Evolutionary conservation across 2,888 invertebrate species (phyloP), one percentile per base, ranked within the genome.

Genomic region (Piscicola geometra): DNA sequence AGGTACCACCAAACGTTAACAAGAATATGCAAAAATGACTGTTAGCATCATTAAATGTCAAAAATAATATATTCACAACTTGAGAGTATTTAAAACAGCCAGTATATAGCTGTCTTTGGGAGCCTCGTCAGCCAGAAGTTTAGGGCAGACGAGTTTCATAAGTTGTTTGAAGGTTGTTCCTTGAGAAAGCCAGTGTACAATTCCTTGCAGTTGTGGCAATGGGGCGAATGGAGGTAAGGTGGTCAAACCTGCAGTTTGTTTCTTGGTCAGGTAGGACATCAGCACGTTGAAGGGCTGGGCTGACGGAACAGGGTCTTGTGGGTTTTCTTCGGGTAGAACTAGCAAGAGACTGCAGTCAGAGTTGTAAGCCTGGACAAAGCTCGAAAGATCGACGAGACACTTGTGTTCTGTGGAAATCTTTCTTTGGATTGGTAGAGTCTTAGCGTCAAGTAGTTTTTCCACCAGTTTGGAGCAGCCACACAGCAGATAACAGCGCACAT

Each of bases 381-480:
- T 30, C 3, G 9, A 3, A 5, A 67, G 15, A 30, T 35, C 35
- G 18, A 5, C 15, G 28, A 67, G 28, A n/a, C 15, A 28, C 3
- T 33, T 60, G 28, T 36, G 21, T 9, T 35, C 64, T 18, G 56
- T 33, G 15, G 35, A 28, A n/a, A 73, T 36, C n/a, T 33, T 25
- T 35, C 41, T 30, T 9, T 73, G 35, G n/a, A 73, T 56, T 5
- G 60, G 50, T 12, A 52, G 21, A 56, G 3, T 35, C 21, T 33
- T 28, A 18, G 56, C 12, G 0, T 71, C 56, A 21, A 64, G 21
- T 50, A 71, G 35, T 25, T 64, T 25, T 79, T 97, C 96, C 75
- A 97, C 92, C 78, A 98, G 92, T 80, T 94, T 93, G 21, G 92
- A 90, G 84, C 96, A 94, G 21, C 97, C 97, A 85, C 93, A 94